Evolutionary conservation across 2,113 vertebrate species (phyloP).

Genomic region (Cryptomyrus ogoouensis): DNA sequence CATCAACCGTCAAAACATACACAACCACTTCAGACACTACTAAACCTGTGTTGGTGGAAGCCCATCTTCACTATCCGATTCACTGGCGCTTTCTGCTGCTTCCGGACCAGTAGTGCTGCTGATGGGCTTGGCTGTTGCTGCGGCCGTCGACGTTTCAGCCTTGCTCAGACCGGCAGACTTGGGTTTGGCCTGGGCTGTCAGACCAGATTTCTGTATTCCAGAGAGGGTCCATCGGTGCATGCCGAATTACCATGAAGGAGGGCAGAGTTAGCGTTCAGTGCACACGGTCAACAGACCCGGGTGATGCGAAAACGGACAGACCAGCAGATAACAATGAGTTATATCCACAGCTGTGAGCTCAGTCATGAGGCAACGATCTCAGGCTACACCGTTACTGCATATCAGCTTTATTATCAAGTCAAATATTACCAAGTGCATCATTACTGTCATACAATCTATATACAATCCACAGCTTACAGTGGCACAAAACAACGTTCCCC

Average conservation of each 20-base stretch:
- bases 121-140: background rate
- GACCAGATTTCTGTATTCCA: background rate
- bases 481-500: background rate
- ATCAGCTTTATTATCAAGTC: background rate
- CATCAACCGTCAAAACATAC: background rate
- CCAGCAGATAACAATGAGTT: background rate
- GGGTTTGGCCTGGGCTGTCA: background rate
- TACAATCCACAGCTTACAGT: background rate
- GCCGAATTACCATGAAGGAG: background rate
- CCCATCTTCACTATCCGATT: background rate
- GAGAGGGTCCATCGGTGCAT: background rate
- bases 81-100: background rate
- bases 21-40: background rate
- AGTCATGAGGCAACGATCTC: background rate
- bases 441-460: background rate
- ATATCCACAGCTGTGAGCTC: background rate
- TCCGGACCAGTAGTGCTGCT: background rate
- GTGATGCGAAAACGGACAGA: background rate
- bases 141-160: background rate
- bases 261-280: background rate
- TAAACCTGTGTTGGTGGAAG: background rate
- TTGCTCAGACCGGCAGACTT: background rate
- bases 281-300: background rate
- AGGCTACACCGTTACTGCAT: too few relatives aligned
- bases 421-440: background rate